Evolutionary conservation across 1,140 invertebrate genomes (phyloP).

Genomic region (Scaptodrosophila lebanonensis): DNA sequence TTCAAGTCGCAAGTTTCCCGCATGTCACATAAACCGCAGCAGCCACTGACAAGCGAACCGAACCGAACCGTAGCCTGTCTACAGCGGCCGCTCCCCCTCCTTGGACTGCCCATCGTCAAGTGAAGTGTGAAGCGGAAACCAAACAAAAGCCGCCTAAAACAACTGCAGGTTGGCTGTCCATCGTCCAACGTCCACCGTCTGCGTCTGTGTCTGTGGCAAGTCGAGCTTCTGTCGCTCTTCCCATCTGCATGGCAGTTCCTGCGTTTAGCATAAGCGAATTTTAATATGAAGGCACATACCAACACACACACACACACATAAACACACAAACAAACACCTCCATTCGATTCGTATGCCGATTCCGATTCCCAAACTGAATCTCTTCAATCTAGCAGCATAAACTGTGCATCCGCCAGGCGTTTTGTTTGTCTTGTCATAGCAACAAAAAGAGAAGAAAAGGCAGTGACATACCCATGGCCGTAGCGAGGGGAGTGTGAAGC

Average conservation of each 20-base stretch:
- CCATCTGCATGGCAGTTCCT: constrained; percentile 2
- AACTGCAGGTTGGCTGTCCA: constrained; percentile 55
- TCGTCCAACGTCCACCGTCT: constrained; percentile 10
- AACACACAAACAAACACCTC: constrained; percentile 14
- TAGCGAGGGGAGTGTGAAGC: too few relatives aligned
- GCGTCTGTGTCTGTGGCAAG: background rate
- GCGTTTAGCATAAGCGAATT: constrained; percentile 54
- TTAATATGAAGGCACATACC: constrained; percentile 52
- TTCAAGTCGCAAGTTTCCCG: constrained; percentile 47
- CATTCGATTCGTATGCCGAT: background rate
- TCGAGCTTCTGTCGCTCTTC: background rate
- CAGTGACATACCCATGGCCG: constrained; percentile 1
- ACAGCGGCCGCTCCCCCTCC: constrained; percentile 2
- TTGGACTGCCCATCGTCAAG: constrained; percentile 20
- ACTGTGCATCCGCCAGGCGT: constrained; percentile 18
- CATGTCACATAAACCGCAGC: constrained; percentile 71
- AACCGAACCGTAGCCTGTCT: background rate
- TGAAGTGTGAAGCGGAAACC: constrained; percentile 74
- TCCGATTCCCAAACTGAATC: constrained; percentile 27
- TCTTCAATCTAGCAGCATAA: constrained; percentile 39
- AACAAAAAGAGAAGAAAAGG: constrained; percentile 16
- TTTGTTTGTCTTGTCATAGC: constrained; percentile 41
- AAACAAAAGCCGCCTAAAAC: constrained; percentile 72
- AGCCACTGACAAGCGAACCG: constrained; percentile 7
- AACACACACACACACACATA: constrained; percentile 1